phyloP scores from a whole-genome alignment of 1,140 invertebrate genomes.

The Melitaea cinxia region DNA sequence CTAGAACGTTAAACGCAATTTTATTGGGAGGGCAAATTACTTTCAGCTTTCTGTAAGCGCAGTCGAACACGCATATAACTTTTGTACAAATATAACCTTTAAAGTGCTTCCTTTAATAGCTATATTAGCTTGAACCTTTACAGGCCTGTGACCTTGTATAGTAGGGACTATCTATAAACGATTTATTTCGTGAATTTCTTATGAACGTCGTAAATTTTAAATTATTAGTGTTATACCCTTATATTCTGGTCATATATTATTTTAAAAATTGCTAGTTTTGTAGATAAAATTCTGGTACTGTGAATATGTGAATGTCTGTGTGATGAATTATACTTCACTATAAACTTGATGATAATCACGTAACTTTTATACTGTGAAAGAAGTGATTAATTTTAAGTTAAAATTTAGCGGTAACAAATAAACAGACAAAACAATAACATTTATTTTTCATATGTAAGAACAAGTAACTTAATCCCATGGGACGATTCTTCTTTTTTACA shows the following conservation, averaged over 20 bases:
- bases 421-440: too few species aligned
- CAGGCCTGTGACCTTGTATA: constrained; percentile 14
- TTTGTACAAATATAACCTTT: constrained; percentile 11
- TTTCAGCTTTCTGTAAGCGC: constrained; percentile 16
- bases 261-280: too few species aligned
- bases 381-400: too few species aligned
- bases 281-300: too few species aligned
- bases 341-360: too few species aligned
- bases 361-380: too few species aligned
- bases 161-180: constrained; percentile 11
- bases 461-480: too few species aligned
- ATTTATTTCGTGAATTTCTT: constrained; percentile 10
- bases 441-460: too few species aligned
- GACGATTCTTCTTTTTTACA: too few species aligned
- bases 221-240: constrained; percentile 5
- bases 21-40: constrained; percentile 16
- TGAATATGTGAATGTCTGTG: too few species aligned
- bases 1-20: constrained; percentile 23
- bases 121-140: not conserved
- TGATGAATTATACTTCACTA: too few species aligned
- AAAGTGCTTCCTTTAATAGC: not conserved
- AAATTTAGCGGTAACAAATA: too few species aligned
- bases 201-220: not conserved
- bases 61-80: constrained; percentile 17
- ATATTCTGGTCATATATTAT: not conserved